Conservation (phyloP, 2,888 invertebrate species). For the Metopia argyrocephala region DNA sequence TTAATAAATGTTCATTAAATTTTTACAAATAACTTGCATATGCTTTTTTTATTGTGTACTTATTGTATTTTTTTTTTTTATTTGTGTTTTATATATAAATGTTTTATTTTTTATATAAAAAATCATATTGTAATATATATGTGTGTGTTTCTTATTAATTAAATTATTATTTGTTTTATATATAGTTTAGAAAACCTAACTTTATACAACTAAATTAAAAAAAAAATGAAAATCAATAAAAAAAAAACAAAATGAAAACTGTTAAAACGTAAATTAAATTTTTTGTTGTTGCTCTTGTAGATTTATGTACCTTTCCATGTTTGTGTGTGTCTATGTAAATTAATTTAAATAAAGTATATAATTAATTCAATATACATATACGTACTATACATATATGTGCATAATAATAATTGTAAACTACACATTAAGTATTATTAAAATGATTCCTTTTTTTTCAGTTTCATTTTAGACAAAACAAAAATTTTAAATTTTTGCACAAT, state of each 20-base stretch:
- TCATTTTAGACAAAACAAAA: slow-evolving; percentile 59
- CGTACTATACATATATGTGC: neutral
- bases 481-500: slow-evolving; percentile 61
- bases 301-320: slow-evolving; percentile 25
- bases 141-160: slow-evolving; percentile 27
- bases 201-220: slow-evolving; percentile 62
- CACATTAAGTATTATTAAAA: slow-evolving; percentile 54
- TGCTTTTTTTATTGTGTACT: neutral
- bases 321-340: slow-evolving; percentile 13
- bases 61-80: slow-evolving; percentile 34
- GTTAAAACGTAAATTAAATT: too few relatives aligned
- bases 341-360: slow-evolving; percentile 5
- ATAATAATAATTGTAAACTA: slow-evolving; percentile 35
- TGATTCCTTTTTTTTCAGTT: slow-evolving; percentile 15
- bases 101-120: slow-evolving; percentile 29
- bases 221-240: slow-evolving; percentile 30
- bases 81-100: slow-evolving; percentile 10
- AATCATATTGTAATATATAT: slow-evolving; percentile 43
- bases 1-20: too few relatives aligned
- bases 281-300: neutral
- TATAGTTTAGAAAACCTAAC: slow-evolving; percentile 61
- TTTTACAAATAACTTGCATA: too few relatives aligned
- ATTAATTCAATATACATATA: slow-evolving; percentile 45
- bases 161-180: slow-evolving; percentile 35
- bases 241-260: too few relatives aligned